Conservation (phyloP, 2,888 invertebrate species). For the Brachycybe producta region DNA sequence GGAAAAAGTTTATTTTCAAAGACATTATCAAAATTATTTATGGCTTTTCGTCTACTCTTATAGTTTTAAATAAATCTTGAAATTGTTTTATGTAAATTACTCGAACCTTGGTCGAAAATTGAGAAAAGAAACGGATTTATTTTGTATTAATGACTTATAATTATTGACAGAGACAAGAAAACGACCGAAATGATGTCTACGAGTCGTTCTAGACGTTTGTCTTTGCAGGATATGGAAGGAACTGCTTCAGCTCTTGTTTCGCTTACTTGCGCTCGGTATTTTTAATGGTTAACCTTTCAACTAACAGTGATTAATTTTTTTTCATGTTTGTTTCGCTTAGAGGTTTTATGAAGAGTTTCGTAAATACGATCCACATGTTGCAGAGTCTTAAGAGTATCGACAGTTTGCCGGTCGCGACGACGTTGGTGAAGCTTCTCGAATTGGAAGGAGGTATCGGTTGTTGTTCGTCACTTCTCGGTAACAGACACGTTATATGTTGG, state of each 20-base stretch:
- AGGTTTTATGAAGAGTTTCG: slow-evolving; percentile 17
- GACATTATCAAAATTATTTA: too few species aligned
- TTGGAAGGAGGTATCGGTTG: slow-evolving; percentile 17
- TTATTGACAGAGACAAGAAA: too few species aligned
- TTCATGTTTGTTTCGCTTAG: slow-evolving; percentile 3
- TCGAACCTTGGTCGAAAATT: too few species aligned
- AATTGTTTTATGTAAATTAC: too few species aligned
- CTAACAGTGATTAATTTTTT: neutral
- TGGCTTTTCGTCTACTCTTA: too few species aligned
- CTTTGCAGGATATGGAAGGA: slow-evolving; percentile 26
- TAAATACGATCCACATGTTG: slow-evolving; percentile 17
- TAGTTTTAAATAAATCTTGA: too few species aligned
- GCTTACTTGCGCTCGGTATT: slow-evolving; percentile 32
- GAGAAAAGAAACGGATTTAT: too few species aligned
- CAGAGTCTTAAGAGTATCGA: slow-evolving; percentile 15
- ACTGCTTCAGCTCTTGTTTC: slow-evolving; percentile 32
- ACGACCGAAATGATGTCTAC: too few species aligned
- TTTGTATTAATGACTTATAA: too few species aligned
- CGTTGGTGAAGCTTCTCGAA: slow-evolving; percentile 16
- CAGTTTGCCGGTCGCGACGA: slow-evolving; percentile 13
- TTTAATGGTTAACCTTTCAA: neutral
- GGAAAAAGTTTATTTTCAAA: too few species aligned
- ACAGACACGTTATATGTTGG: slow-evolving; percentile 19
- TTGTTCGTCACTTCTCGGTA: slow-evolving; percentile 14
- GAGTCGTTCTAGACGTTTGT: too few species aligned